These are phyloP conservation scores for Habrosyne pyritoides DNA, from an alignment of 2,888 invertebrate species.

Conservation along the genomic window DNA sequence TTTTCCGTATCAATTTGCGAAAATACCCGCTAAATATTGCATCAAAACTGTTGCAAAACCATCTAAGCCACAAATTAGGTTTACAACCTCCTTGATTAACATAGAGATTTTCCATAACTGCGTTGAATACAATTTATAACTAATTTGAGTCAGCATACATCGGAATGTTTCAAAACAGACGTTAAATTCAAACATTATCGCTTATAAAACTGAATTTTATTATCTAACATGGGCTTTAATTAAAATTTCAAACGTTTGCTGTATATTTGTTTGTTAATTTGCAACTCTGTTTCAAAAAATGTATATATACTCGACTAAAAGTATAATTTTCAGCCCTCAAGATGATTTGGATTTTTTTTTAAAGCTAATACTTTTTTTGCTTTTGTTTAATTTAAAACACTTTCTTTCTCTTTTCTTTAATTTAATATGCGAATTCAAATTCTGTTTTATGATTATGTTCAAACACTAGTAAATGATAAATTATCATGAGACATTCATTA, in stretches of 20 bases:
- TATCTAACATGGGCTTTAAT: background rate
- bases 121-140: background rate
- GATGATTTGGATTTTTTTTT: too few species aligned
- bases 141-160: background rate
- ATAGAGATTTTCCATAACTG: background rate
- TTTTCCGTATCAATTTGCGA: background rate
- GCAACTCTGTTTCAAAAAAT: background rate
- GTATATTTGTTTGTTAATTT: background rate
- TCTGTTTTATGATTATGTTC: too few species aligned
- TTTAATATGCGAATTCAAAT: too few species aligned
- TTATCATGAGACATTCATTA: too few species aligned
- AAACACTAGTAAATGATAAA: too few species aligned
- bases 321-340: too few species aligned
- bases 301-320: too few species aligned
- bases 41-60: background rate
- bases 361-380: too few species aligned
- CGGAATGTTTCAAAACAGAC: background rate
- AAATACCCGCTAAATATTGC: background rate
- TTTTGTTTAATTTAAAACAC: too few species aligned
- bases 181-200: background rate
- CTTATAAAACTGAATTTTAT: background rate
- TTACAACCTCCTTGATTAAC: background rate
- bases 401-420: too few species aligned
- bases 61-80: background rate
- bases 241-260: background rate